Evolutionary conservation across 2,888 invertebrate genomes (phyloP).

Genomic region (Oxytorus armatus): DNA sequence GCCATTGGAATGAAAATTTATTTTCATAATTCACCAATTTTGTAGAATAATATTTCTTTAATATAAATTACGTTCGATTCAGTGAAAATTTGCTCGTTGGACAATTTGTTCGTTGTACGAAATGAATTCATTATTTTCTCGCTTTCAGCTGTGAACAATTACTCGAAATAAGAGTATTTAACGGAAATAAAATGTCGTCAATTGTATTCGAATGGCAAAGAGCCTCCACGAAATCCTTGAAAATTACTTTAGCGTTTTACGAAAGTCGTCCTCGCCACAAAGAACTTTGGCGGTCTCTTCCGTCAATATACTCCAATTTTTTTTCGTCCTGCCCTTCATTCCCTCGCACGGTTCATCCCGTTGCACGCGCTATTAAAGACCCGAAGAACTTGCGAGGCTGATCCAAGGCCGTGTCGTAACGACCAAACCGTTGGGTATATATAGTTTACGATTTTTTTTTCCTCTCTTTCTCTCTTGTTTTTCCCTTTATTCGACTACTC

Average conservation of each 20-base stretch:
- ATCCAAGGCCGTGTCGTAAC: conserved; percentile 74
- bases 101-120: background rate
- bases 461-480: conserved; percentile 68
- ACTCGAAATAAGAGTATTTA: too few relatives aligned
- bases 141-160: too few relatives aligned
- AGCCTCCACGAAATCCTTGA: conserved; percentile 50
- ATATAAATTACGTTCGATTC: background rate
- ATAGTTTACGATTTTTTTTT: conserved; percentile 61
- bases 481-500: conserved; percentile 64
- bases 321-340: conserved; percentile 72
- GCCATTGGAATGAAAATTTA: background rate
- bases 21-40: too few relatives aligned
- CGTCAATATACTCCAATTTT: conserved; percentile 82
- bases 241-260: conserved; percentile 52
- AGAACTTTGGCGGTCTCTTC: conserved; percentile 74
- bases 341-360: conserved; percentile 55
- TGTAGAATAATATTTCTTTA: too few relatives aligned
- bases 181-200: background rate
- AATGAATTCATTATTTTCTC: background rate
- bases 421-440: conserved; percentile 52
- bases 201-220: background rate
- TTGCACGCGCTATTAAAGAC: conserved; percentile 64
- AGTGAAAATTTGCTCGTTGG: background rate
- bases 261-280: conserved; percentile 61
- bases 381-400: conserved; percentile 66